A percentile compares a stretch with the other conserved stretches of the same genome.
These are phyloP conservation scores for Diglossa brunneiventris DNA, from an alignment of 2,113 vertebrate genomes.

Conservation along the genomic window DNA sequence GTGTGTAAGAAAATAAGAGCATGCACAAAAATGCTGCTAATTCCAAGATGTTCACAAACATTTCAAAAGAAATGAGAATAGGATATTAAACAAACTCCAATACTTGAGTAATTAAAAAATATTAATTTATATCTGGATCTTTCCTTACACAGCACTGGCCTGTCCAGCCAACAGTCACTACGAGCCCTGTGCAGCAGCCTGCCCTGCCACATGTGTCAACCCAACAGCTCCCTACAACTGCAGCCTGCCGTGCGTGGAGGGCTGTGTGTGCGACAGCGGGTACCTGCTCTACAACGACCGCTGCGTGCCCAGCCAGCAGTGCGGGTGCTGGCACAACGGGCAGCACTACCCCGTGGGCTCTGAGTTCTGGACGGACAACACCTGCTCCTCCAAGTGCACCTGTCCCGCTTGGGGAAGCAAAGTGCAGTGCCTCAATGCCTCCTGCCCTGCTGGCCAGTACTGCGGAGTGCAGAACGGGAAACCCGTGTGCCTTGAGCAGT, in stretches of 20 bases:
- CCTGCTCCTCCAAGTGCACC: not conserved
- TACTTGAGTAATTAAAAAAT: rapidly evolving
- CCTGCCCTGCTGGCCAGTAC: slow-evolving; percentile 63
- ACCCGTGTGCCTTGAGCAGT: not conserved
- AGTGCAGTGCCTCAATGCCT: slow-evolving; percentile 68
- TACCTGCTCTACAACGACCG: slow-evolving; percentile 32
- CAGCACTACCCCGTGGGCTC: slow-evolving; percentile 59
- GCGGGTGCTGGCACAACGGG: slow-evolving; percentile 54
- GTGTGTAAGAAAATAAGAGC: rapidly evolving
- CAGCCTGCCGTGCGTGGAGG: not conserved
- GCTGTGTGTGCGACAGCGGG: slow-evolving; percentile 40
- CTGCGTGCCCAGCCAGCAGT: slow-evolving; percentile 47
- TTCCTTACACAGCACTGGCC: not conserved
- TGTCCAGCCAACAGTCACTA: slow-evolving; percentile 55
- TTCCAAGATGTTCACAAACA: rapidly evolving
- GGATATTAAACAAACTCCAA: rapidly evolving
- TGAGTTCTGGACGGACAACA: slow-evolving; percentile 53
- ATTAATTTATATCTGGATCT: not conserved
- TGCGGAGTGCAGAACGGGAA: slow-evolving; percentile 62
- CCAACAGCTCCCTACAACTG: not conserved
- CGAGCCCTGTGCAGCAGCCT: slow-evolving; percentile 36
- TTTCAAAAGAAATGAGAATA: not conserved
- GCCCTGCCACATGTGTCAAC: slow-evolving; percentile 12
- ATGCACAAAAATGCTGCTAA: not conserved
- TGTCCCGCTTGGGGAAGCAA: slow-evolving; percentile 28